phyloP scores from a whole-genome alignment of 53 echinoderm and acorn worm genomes.

The Paracentrotus lividus region DNA sequence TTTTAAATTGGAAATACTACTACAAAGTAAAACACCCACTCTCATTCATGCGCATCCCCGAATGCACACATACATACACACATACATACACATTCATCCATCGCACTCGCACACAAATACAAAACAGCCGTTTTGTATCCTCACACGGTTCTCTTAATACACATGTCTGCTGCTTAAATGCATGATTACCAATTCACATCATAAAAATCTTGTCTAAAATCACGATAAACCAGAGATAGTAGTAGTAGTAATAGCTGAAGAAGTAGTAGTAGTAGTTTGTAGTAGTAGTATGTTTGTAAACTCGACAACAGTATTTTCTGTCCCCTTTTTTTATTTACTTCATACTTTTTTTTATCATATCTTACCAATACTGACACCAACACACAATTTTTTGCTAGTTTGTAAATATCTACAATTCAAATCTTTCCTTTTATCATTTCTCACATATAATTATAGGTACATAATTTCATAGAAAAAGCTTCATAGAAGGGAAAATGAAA shows the following conservation, averaged over 20 bases:
- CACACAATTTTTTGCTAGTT: conserved; percentile 65
- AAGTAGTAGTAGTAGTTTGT: conserved; percentile 42
- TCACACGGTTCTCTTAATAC: conserved; percentile 51
- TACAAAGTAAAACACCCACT: conserved; percentile 34
- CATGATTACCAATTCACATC: conserved; percentile 70
- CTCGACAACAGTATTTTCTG: conserved; percentile 65
- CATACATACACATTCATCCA: conserved; percentile 27
- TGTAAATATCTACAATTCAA: conserved; percentile 73
- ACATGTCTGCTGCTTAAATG: conserved; percentile 56
- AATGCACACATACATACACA: conserved; percentile 59
- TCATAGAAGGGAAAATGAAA: conserved; percentile 39
- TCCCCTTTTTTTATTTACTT: conserved; percentile 51
- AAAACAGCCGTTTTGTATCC: conserved; percentile 58
- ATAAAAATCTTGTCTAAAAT: conserved; percentile 68
- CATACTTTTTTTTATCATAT: conserved; percentile 61
- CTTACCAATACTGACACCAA: conserved; percentile 69
- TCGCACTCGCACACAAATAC: conserved; percentile 37
- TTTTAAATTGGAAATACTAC: neutral
- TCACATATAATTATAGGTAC: conserved; percentile 69
- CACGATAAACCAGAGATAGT: conserved; percentile 66
- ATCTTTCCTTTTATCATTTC: conserved; percentile 65
- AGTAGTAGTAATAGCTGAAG: conserved; percentile 19
- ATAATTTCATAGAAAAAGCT: conserved; percentile 68
- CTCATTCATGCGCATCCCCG: conserved; percentile 4
- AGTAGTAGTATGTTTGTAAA: conserved; percentile 47